These are phyloP conservation scores for Rhadina sibilatrix DNA, from an alignment of 2,113 vertebrate genomes.

Conservation along the genomic window DNA sequence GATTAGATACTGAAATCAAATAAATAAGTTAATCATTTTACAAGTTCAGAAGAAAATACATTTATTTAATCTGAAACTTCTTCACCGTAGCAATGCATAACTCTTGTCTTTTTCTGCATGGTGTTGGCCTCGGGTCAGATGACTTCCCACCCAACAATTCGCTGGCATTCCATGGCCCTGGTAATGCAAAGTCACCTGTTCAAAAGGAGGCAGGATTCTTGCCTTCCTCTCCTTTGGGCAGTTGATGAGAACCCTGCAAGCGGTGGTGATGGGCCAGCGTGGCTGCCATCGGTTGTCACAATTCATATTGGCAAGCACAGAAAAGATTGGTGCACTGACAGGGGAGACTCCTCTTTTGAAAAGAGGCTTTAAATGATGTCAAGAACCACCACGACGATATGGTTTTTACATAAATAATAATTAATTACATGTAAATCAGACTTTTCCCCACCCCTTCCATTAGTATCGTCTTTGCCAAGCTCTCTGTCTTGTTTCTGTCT, in stretches of 20 bases:
- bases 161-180: neutral
- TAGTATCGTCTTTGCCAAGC: slow-evolving; percentile 44
- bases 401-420: slow-evolving; percentile 69
- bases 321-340: neutral
- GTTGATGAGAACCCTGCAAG: neutral
- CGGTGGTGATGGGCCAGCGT: neutral
- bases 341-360: slow-evolving; percentile 44
- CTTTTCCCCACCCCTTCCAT: slow-evolving; percentile 54
- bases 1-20: slow-evolving; percentile 4
- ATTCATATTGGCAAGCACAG: neutral
- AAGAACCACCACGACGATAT: slow-evolving; percentile 42
- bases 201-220: neutral
- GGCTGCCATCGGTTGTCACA: neutral
- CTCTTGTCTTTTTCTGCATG: neutral
- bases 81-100: neutral
- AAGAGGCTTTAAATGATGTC: slow-evolving; percentile 54
- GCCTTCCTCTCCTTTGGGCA: neutral
- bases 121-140: neutral
- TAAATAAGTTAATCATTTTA: neutral
- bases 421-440: slow-evolving; percentile 65
- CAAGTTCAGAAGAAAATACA: slow-evolving; percentile 4
- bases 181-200: neutral
- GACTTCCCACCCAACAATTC: neutral
- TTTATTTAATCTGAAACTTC: neutral
- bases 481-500: slow-evolving; percentile 55